A percentile compares a stretch with the other conserved stretches of the same genome.
phyloP scores from a whole-genome alignment of 2,797 vertebrate species.

The Enteromius afrohamiltoni region DNA sequence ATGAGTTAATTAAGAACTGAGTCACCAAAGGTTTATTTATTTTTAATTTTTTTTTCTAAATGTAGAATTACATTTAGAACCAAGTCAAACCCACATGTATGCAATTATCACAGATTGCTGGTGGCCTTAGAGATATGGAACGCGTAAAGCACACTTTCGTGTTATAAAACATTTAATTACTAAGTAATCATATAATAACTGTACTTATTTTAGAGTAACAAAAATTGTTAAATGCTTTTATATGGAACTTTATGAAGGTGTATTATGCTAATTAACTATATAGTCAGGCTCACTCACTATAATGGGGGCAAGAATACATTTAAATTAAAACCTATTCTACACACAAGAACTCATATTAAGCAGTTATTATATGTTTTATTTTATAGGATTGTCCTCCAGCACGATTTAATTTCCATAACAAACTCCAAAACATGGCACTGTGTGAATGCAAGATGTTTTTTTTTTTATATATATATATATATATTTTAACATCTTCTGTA shows the following conservation, averaged over 20 bases:
- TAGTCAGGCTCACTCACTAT: background rate
- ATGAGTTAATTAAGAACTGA: conserved; percentile 72
- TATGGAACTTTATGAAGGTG: background rate
- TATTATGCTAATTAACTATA: background rate
- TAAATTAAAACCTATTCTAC: background rate
- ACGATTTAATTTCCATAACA: background rate
- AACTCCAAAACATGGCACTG: background rate
- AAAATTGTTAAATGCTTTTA: background rate
- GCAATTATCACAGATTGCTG: background rate
- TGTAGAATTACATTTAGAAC: background rate
- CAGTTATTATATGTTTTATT: background rate
- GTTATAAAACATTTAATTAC: background rate
- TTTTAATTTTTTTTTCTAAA: background rate
- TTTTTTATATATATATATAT: no score
- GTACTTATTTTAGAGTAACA: background rate
- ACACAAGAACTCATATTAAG: background rate
- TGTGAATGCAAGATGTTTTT: background rate
- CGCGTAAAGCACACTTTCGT: background rate
- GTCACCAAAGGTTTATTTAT: background rate
- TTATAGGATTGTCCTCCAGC: background rate
- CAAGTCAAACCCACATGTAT: background rate
- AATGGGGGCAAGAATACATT: background rate
- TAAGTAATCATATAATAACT: background rate
- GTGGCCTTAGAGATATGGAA: background rate
- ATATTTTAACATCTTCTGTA: background rate